Conservation (phyloP, 2,113 vertebrate genomes). For the Pelecanus crispus region DNA sequence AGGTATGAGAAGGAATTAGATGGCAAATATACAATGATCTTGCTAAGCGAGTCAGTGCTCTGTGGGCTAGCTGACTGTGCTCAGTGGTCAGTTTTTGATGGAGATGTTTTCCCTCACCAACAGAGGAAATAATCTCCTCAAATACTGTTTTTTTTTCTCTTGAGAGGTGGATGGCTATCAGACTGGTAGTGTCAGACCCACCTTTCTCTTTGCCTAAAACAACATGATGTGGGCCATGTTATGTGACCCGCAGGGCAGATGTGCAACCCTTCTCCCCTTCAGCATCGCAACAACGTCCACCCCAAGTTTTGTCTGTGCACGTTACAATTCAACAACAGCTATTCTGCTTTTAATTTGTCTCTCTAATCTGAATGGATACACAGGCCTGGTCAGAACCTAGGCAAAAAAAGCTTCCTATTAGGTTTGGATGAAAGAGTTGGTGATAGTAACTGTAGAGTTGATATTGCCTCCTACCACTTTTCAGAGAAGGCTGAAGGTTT, state of each 20-base stretch:
- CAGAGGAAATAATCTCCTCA: not conserved
- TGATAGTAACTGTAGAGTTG: not conserved
- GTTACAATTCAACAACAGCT: not conserved
- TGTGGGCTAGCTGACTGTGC: not conserved
- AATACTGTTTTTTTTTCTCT: not conserved
- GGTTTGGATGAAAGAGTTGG: not conserved
- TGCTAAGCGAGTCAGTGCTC: not conserved
- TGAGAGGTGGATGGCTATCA: not conserved
- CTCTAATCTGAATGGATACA: not conserved
- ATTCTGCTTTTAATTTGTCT: not conserved
- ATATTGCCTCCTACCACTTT: not conserved
- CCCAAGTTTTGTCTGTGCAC: not conserved
- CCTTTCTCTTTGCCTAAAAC: not conserved
- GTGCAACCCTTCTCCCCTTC: not conserved
- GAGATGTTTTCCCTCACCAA: not conserved
- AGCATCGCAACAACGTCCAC: accelerated
- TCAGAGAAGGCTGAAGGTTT: not conserved
- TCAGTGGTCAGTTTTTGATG: not conserved
- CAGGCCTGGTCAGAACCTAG: not conserved
- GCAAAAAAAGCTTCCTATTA: not conserved
- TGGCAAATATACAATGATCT: not conserved
- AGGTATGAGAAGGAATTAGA: not conserved
- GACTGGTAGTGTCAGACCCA: not conserved
- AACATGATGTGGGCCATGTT: not conserved
- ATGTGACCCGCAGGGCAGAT: not conserved